phyloP scores from a whole-genome alignment of 2,888 invertebrate species.

The Leptogaster cylindrica region DNA sequence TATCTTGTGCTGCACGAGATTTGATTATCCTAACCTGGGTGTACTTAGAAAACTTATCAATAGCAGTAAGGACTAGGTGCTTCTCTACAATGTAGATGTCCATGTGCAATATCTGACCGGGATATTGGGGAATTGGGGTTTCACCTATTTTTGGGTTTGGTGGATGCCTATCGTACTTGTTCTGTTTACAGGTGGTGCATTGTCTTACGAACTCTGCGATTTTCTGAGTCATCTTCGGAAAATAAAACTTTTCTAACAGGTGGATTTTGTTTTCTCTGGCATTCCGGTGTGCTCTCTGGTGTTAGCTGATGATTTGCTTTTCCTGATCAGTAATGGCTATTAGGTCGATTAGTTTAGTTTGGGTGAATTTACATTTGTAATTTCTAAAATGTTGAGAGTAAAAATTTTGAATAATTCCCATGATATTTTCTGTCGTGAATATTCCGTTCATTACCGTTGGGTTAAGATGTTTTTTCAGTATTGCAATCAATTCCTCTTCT shows the following conservation, averaged over 20 bases:
- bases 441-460: slow-evolving; percentile 1
- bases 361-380: not conserved
- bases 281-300: slow-evolving; percentile 10
- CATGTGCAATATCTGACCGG: slow-evolving; percentile 8
- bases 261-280: slow-evolving; percentile 14
- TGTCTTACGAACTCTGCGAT: slow-evolving; percentile 41
- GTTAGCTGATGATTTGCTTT: not conserved
- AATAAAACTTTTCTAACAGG: slow-evolving; percentile 43
- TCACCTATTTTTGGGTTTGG: not conserved
- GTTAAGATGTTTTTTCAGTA: slow-evolving; percentile 5
- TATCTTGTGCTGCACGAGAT: slow-evolving; percentile 40
- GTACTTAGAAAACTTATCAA: slow-evolving; percentile 21
- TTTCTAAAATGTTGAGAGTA: slow-evolving; percentile 14
- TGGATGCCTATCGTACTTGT: slow-evolving; percentile 43
- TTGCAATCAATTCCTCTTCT: not conserved
- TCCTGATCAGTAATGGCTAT: not conserved
- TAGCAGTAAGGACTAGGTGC: slow-evolving; percentile 32
- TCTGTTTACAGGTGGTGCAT: slow-evolving; percentile 42
- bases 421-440: slow-evolving; percentile 14
- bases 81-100: slow-evolving; percentile 36
- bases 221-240: slow-evolving; percentile 42
- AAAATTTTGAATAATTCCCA: slow-evolving; percentile 8
- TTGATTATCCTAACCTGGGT: not conserved
- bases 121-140: slow-evolving; percentile 8
- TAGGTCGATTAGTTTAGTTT: not conserved